Conservation (phyloP, 2,113 vertebrate genomes). For the Romanogobio albipinnatus region DNA sequence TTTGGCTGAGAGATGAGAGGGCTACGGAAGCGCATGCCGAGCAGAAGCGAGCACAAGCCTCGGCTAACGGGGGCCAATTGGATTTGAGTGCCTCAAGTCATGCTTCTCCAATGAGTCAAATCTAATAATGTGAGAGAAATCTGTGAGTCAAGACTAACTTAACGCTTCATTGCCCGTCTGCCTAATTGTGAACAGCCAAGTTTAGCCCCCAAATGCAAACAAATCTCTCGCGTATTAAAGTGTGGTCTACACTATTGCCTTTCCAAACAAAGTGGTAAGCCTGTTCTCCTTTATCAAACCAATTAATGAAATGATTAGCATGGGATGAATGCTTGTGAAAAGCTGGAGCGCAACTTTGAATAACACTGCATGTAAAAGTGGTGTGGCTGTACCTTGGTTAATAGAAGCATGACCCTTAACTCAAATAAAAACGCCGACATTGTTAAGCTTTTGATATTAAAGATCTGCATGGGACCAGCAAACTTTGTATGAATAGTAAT, state of each 20-base stretch:
- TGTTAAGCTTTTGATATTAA: slow-evolving; percentile 72
- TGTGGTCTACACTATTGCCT: slow-evolving; percentile 14
- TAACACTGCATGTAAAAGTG: slow-evolving; percentile 70
- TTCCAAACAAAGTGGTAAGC: not conserved
- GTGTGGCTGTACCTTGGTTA: slow-evolving; percentile 60
- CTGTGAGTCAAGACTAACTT: slow-evolving; percentile 43
- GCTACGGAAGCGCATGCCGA: slow-evolving; percentile 13
- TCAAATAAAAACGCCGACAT: slow-evolving; percentile 58
- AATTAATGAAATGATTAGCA: not conserved
- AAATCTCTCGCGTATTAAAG: slow-evolving; percentile 25
- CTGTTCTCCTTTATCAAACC: not conserved
- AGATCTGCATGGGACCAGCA: slow-evolving; percentile 76
- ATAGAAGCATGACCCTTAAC: slow-evolving; percentile 65
- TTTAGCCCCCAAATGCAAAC: slow-evolving; percentile 35
- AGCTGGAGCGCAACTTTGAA: slow-evolving; percentile 60
- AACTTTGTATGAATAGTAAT: slow-evolving; percentile 74
- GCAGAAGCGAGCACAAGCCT: not conserved
- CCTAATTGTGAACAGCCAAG: slow-evolving; percentile 41
- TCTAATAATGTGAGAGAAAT: slow-evolving; percentile 50
- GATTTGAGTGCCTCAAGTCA: slow-evolving; percentile 57
- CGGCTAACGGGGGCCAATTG: slow-evolving; percentile 36
- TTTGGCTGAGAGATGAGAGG: not conserved
- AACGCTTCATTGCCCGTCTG: slow-evolving; percentile 52
- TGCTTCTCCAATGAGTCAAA: slow-evolving; percentile 58
- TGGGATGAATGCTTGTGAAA: slow-evolving; percentile 51